phyloP scores from a whole-genome alignment of 2,888 invertebrate species.

The Hartigia nigra region DNA sequence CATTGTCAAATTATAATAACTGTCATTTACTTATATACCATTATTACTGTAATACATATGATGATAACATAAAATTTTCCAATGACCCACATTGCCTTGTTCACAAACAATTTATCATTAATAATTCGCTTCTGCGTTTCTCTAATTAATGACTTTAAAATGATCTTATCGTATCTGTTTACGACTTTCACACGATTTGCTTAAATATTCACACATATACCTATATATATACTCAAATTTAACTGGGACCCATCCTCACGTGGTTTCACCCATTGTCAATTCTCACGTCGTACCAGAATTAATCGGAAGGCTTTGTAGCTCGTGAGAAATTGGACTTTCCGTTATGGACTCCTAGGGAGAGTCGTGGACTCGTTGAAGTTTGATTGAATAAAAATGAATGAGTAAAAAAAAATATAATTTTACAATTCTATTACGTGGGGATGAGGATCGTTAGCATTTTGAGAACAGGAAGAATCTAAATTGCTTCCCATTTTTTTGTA shows the following conservation, averaged over 20 bases:
- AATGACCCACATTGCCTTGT: not conserved
- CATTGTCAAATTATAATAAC: not conserved
- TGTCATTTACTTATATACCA: not conserved
- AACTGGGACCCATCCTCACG: not conserved
- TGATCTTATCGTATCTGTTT: not conserved
- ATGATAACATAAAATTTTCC: not conserved
- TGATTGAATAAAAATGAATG: not conserved
- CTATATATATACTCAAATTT: not conserved
- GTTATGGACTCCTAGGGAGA: not conserved
- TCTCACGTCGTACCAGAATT: not conserved
- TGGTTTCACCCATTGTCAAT: not conserved
- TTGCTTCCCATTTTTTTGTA: constrained; percentile 2
- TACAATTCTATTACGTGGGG: not conserved
- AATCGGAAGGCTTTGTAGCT: not conserved
- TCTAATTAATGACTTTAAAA: not conserved
- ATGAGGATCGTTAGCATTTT: not conserved
- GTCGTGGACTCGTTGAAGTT: not conserved
- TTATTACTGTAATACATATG: not conserved
- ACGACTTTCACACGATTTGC: not conserved
- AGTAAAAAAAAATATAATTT: not conserved
- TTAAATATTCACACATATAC: not conserved
- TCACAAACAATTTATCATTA: not conserved
- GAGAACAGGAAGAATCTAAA: constrained; percentile 1
- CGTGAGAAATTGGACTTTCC: not conserved
- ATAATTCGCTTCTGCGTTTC: no score